phyloP scores from a whole-genome alignment of 2,888 invertebrate species.

The Phymatocera aterrima region DNA sequence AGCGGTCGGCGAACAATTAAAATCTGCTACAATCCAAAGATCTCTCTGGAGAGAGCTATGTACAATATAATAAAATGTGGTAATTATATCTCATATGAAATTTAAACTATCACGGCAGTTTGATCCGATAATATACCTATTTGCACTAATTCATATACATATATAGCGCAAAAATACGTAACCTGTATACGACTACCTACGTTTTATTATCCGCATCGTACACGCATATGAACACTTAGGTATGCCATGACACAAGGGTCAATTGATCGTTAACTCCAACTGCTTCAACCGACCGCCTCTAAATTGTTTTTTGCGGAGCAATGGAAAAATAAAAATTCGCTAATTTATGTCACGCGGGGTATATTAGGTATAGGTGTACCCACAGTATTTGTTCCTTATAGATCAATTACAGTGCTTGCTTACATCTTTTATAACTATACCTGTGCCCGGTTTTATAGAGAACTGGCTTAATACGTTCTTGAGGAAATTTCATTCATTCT shows the following conservation, averaged over 20 bases:
- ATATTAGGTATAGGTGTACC: neutral
- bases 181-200: conserved; percentile 39
- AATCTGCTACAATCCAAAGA: conserved; percentile 7
- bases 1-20: conserved; percentile 21
- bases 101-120: neutral
- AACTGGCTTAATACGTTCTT: neutral
- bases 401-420: no score
- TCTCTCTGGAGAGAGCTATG: neutral
- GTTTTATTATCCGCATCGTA: conserved; percentile 16
- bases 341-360: conserved; percentile 9
- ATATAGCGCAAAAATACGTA: no score
- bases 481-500: neutral
- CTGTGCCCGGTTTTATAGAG: no score
- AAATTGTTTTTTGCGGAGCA: conserved; percentile 37
- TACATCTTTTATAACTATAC: neutral
- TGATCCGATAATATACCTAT: no score
- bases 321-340: conserved; percentile 16
- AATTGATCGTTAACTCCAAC: conserved; percentile 45
- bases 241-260: conserved; percentile 39
- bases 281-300: conserved; percentile 30
- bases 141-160: no score
- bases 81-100: neutral
- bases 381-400: neutral
- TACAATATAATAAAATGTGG: neutral
- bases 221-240: conserved; percentile 30